Evolutionary conservation across 1,140 invertebrate genomes (phyloP).

Genomic region (Anagrus nilaparvatae): DNA sequence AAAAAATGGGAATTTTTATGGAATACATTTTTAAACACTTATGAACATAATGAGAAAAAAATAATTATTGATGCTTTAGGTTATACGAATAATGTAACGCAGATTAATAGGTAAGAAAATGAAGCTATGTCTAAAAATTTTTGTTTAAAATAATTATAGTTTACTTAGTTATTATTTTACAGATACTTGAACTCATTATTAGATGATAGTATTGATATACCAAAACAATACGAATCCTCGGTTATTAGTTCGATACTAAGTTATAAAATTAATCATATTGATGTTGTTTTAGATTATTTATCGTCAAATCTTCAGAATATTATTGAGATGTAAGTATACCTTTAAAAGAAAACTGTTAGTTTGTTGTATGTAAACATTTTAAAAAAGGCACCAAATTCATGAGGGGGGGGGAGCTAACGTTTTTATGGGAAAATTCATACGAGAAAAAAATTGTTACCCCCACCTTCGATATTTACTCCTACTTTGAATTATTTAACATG

Average conservation of each 20-base stretch:
- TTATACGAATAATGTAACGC: slow-evolving; percentile 16
- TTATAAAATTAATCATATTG: slow-evolving; percentile 16
- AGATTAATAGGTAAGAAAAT: slow-evolving; percentile 24
- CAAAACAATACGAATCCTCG: slow-evolving; percentile 31
- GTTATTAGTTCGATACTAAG: slow-evolving; percentile 26
- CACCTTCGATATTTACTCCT: too few species aligned
- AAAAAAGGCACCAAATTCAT: too few species aligned
- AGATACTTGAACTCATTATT: slow-evolving; percentile 21
- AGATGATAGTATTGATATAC: slow-evolving; percentile 11
- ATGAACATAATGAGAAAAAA: slow-evolving; percentile 26
- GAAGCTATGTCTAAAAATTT: too few species aligned
- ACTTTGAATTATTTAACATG: too few species aligned
- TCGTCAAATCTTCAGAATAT: slow-evolving; percentile 18
- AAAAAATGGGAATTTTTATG: slow-evolving; percentile 22
- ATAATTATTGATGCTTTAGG: slow-evolving; percentile 23
- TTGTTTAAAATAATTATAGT: background rate
- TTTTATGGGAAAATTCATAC: too few species aligned
- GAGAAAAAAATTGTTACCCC: too few species aligned
- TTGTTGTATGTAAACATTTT: too few species aligned
- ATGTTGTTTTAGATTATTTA: slow-evolving; percentile 19
- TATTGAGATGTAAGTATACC: slow-evolving; percentile 19
- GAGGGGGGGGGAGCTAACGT: too few species aligned
- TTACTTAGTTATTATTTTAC: slow-evolving; percentile 1
- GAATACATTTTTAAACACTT: slow-evolving; percentile 15
- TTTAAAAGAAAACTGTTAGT: too few species aligned